These are phyloP conservation scores for Pocillopora meandrina DNA, from an alignment of 92 coral and sea anemone genomes.

Conservation along the genomic window DNA sequence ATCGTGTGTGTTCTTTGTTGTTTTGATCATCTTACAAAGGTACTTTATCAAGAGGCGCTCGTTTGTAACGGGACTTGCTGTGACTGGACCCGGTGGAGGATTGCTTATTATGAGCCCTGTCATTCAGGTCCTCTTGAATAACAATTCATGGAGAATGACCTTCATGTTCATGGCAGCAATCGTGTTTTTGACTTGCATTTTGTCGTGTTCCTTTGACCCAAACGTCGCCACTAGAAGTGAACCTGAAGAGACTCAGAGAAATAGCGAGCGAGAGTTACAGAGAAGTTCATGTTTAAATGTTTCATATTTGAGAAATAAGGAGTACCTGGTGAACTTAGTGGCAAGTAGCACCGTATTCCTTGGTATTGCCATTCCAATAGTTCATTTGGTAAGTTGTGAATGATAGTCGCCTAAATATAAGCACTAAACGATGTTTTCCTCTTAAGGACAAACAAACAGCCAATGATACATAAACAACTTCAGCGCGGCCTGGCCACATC, in stretches of 20 bases:
- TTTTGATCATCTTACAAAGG: not conserved
- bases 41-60: constrained; percentile 20
- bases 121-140: constrained; percentile 16
- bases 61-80: not conserved
- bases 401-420: not conserved
- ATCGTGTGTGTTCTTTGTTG: constrained; percentile 9
- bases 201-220: constrained; percentile 21
- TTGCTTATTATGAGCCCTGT: constrained; percentile 14
- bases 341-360: not conserved
- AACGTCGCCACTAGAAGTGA: not conserved
- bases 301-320: constrained; percentile 17
- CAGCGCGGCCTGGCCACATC: too few relatives aligned
- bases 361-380: not conserved
- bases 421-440: too few relatives aligned
- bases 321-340: not conserved
- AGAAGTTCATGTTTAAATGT: not conserved
- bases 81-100: constrained; percentile 3
- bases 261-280: not conserved
- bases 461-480: too few relatives aligned
- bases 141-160: constrained; percentile 17
- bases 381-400: constrained; percentile 6
- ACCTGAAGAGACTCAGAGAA: not conserved
- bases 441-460: too few relatives aligned
- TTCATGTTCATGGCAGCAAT: constrained; percentile 10
- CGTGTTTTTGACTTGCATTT: not conserved